phyloP scores from a whole-genome alignment of 2,888 invertebrate species.

The Drosophila colorata region DNA sequence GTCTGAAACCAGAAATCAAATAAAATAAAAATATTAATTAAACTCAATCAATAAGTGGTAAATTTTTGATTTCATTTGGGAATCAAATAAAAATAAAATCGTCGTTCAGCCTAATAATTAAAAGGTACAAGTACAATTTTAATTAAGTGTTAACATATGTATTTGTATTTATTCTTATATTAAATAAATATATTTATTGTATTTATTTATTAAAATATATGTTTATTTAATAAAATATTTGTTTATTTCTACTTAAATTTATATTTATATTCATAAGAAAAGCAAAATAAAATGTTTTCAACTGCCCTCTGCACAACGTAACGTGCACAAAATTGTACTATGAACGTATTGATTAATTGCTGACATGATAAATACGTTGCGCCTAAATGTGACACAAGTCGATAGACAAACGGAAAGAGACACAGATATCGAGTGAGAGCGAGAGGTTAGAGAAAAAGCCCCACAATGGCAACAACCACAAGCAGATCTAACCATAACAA shows the following conservation, averaged over 20 bases:
- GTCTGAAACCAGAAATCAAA: too few relatives aligned
- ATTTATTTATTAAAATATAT: too few relatives aligned
- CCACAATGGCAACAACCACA: constrained; percentile 74
- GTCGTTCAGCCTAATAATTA: too few relatives aligned
- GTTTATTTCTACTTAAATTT: too few relatives aligned
- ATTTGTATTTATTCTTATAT: not conserved
- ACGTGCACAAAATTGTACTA: constrained; percentile 42
- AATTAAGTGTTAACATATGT: too few relatives aligned
- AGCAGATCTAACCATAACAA: constrained; percentile 65
- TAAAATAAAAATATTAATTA: too few relatives aligned
- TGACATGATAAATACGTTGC: constrained; percentile 77
- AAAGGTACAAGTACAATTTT: too few relatives aligned
- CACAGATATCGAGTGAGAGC: constrained; percentile 7
- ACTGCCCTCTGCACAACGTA: constrained; percentile 24
- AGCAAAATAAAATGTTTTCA: not conserved
- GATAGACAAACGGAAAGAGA: constrained; percentile 18
- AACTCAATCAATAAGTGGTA: too few relatives aligned
- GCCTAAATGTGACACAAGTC: constrained; percentile 76
- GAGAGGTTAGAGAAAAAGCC: constrained; percentile 49
- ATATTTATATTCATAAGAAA: not conserved
- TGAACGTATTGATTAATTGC: constrained; percentile 75
- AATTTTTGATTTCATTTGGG: too few relatives aligned
- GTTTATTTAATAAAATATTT: too few relatives aligned
- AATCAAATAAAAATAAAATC: too few relatives aligned
- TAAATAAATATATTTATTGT: not conserved